Evolutionary conservation across 2,797 vertebrate species (phyloP).

Genomic region (Alfaro cultratus): DNA sequence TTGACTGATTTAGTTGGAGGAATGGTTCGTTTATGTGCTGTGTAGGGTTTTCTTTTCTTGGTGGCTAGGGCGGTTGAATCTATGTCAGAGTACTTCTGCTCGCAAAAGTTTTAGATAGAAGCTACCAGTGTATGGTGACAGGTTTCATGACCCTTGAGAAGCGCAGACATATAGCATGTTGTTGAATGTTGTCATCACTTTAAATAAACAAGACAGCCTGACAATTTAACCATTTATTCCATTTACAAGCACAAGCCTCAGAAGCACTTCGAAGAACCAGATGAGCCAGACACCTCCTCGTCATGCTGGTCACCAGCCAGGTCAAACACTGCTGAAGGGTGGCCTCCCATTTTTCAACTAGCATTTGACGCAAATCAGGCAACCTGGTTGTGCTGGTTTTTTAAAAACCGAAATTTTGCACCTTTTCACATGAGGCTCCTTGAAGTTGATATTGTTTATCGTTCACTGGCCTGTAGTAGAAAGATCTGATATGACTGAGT

Average conservation of each 20-base stretch:
- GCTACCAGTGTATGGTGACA: background rate
- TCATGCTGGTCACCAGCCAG: background rate
- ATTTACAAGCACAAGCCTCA: no score
- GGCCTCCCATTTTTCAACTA: background rate
- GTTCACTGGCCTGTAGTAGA: background rate
- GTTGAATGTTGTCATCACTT: background rate
- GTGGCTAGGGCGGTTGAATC: background rate
- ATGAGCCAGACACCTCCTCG: background rate
- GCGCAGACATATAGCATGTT: background rate
- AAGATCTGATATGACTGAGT: background rate
- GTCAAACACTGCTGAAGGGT: background rate
- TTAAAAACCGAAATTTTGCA: background rate
- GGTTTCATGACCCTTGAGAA: background rate
- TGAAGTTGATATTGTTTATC: background rate
- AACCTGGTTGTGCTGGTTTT: background rate
- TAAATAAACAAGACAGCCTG: background rate
- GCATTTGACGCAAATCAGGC: background rate
- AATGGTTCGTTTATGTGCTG: slow-evolving; percentile 8
- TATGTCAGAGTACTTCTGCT: slow-evolving; percentile 8
- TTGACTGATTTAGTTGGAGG: background rate
- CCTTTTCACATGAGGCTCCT: background rate
- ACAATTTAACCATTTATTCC: no score
- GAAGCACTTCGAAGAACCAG: background rate
- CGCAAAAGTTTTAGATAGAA: background rate
- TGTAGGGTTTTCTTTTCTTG: background rate